Conservation (phyloP, 2,797 vertebrate species). For the Megalops cyprinoides region DNA sequence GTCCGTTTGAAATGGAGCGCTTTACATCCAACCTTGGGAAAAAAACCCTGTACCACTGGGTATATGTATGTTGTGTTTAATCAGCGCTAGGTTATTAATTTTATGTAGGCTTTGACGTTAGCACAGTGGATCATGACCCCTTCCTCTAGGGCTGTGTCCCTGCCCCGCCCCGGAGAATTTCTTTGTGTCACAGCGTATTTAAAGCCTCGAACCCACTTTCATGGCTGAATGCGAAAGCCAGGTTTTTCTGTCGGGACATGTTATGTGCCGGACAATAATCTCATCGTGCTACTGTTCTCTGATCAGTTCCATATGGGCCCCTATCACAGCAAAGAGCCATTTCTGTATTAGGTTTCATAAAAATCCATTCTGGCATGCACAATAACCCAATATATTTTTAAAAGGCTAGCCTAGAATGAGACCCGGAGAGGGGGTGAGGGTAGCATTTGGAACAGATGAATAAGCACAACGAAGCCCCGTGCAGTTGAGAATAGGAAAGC, state of each 20-base stretch:
- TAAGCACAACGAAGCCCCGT: neutral
- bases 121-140: constrained; percentile 22
- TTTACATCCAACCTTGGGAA: neutral
- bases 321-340: constrained; percentile 53
- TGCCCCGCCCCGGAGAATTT: neutral
- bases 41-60: neutral
- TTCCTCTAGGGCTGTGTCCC: neutral
- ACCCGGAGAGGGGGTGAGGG: neutral
- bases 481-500: neutral
- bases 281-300: constrained; percentile 64
- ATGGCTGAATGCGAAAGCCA: constrained; percentile 48
- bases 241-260: constrained; percentile 58
- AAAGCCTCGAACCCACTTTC: constrained; percentile 32
- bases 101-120: constrained; percentile 22
- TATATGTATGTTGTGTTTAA: neutral
- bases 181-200: constrained; percentile 13
- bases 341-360: constrained; percentile 58
- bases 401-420: constrained; percentile 8
- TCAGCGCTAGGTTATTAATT: constrained; percentile 13
- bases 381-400: constrained; percentile 30
- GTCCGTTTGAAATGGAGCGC: neutral
- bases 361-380: constrained; percentile 60
- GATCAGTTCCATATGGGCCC: constrained; percentile 69
- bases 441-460: neutral
- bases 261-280: constrained; percentile 62